phyloP scores from a whole-genome alignment of 2,113 vertebrate species.

The Laticauda laticaudata region DNA sequence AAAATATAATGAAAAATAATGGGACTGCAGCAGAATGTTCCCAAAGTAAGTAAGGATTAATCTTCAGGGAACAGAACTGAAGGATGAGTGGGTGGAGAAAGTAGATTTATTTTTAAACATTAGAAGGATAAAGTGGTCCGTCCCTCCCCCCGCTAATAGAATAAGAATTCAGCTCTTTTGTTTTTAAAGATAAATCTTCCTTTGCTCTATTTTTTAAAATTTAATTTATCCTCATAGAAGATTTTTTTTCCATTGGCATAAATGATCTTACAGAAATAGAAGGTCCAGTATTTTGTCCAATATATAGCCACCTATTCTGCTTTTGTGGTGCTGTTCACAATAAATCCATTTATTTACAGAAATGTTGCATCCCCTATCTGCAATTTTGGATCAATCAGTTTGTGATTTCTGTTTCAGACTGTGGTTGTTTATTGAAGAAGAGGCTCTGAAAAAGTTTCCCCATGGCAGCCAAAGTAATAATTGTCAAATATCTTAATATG shows the following conservation, averaged over 20 bases:
- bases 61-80: neutral
- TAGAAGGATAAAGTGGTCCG: neutral
- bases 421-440: neutral
- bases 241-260: neutral
- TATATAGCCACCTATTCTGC: neutral
- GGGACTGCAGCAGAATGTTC: neutral
- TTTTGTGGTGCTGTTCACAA: neutral
- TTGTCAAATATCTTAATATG: neutral
- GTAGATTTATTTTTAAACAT: neutral
- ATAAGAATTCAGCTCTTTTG: neutral
- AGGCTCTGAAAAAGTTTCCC: neutral
- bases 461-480: neutral
- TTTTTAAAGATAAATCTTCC: neutral
- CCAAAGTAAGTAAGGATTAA: neutral
- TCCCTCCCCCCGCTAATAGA: neutral
- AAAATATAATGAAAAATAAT: neutral
- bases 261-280: neutral
- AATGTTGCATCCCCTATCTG: neutral
- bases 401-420: neutral
- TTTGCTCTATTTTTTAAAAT: neutral
- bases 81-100: neutral
- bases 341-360: neutral
- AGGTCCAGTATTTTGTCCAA: neutral
- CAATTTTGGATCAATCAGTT: neutral
- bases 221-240: neutral